These are phyloP conservation scores for Drosophila pseudoananassae DNA, from an alignment of 1,140 invertebrate species.

Conservation along the genomic window DNA sequence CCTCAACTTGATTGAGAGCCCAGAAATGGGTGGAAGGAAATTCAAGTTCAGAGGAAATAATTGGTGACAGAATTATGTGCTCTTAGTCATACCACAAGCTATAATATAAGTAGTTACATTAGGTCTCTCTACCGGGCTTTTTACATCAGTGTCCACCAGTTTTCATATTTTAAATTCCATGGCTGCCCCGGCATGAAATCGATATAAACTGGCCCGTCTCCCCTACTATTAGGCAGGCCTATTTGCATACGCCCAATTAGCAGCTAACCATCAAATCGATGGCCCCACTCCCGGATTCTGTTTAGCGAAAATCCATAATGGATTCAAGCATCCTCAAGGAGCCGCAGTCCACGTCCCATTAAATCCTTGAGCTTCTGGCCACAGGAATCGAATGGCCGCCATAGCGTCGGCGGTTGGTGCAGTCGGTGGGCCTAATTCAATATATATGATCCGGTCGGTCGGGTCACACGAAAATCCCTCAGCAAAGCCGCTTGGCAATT, in stretches of 20 bases:
- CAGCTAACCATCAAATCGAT: slow-evolving; percentile 36
- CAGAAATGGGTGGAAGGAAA: slow-evolving; percentile 6
- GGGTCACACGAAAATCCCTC: slow-evolving; percentile 57
- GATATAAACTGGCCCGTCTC: not conserved
- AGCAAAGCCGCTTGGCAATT: slow-evolving; percentile 61
- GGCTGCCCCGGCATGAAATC: not conserved
- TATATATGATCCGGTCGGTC: slow-evolving; percentile 60
- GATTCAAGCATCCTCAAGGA: slow-evolving; percentile 21
- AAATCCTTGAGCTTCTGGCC: slow-evolving; percentile 11
- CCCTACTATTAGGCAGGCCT: slow-evolving; percentile 6
- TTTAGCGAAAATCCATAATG: slow-evolving; percentile 26
- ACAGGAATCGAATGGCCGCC: slow-evolving; percentile 2
- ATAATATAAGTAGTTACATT: no score
- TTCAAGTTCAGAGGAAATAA: slow-evolving; percentile 32
- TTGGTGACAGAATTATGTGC: not conserved
- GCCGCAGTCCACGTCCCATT: slow-evolving; percentile 20
- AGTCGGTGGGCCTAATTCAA: slow-evolving; percentile 55
- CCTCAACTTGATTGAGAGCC: slow-evolving; percentile 39
- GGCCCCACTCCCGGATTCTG: slow-evolving; percentile 5
- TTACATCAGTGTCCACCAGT: not conserved
- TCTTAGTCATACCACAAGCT: no score
- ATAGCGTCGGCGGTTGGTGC: not conserved
- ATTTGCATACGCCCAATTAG: slow-evolving; percentile 37
- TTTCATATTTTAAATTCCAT: not conserved
- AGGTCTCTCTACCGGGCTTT: no score